Base-by-base conservation (phyloP, 2,113 vertebrate species). In the Poeciliopsis occidentalis region DNA sequence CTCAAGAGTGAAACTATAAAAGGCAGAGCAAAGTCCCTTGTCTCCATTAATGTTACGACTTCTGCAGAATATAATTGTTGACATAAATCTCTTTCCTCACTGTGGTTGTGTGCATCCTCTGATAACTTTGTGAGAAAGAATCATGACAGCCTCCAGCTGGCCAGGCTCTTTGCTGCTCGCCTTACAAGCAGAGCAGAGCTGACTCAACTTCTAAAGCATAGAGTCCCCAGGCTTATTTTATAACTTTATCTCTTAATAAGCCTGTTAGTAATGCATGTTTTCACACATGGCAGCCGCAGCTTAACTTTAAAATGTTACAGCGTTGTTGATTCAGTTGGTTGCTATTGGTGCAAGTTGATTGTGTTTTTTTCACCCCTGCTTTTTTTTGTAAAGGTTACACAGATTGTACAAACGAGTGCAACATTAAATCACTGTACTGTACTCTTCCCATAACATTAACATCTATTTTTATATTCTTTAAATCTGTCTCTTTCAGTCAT, bases 221-320 rank as follows among this genome's bases (percentile, higher is more conserved):
- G 80, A 80, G 64, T 75, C 81, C 87, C 81, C 72, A 44, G 66
- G 70, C 77, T 84, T 80, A 69, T 44, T 76, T 87, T 69, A 79
- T 79, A 81, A 74, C 41, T 80, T 63, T 77, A 67, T 84, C 73
- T 82, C 31, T 72, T 76, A 76, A 76, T 93, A 94, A 93, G 89
- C 88, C 85, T 72, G 87, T 92, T 90, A 80, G 88, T 73, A 62
- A 76, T 10, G 79, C 80, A 44, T 81, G 79, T 83, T 85, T 83
- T 78, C 82, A 47, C 67, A 71, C 73, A 77, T 13, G 37, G 73
- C 51, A 74, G 84, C 67, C 0, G n/a, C 66, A 67, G 76, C 84
- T 91, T 84, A 91, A 80, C 5, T 26, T 8, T 22, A 67, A 31
- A 71, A 80, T 86, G 87, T 82, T 69, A 72, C 64, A 81, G 74